Conservation (phyloP, 2,888 invertebrate genomes). For the Lithophane leautieri region DNA sequence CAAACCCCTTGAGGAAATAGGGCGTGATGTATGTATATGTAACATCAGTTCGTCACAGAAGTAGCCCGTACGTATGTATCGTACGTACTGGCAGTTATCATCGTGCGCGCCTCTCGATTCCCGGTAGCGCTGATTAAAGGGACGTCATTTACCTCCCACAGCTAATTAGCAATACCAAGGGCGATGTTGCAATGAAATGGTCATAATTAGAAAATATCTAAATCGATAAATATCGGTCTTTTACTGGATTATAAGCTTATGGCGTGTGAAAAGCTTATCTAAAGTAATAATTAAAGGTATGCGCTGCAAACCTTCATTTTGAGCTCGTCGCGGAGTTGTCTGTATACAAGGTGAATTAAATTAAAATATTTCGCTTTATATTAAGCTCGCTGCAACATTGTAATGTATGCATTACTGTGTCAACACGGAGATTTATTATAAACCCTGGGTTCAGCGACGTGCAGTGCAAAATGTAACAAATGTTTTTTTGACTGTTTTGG, state of each 20-base stretch:
- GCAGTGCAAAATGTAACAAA: slow-evolving; percentile 27
- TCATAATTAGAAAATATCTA: neutral
- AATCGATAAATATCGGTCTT: neutral
- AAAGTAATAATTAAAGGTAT: neutral
- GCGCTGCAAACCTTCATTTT: neutral
- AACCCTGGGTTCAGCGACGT: slow-evolving; percentile 31
- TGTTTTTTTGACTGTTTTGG: slow-evolving; percentile 37
- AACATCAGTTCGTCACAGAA: neutral
- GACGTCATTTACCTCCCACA: slow-evolving; percentile 3
- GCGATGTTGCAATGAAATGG: neutral
- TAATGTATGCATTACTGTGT: slow-evolving; percentile 42
- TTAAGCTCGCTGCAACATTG: slow-evolving; percentile 7
- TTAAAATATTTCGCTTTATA: slow-evolving; percentile 22
- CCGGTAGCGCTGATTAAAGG: slow-evolving; percentile 9
- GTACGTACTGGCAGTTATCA: slow-evolving; percentile 7
- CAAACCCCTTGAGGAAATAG: too few species aligned
- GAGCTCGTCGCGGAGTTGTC: neutral
- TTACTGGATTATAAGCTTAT: neutral
- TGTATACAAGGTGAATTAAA: neutral
- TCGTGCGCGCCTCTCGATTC: neutral
- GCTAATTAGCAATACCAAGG: neutral
- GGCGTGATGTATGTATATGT: neutral
- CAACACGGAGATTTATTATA: slow-evolving; percentile 36
- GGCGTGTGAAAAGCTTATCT: neutral
- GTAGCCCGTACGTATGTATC: slow-evolving; percentile 9